Base-by-base conservation (phyloP, 2,888 invertebrate species). In the Polietes domitor region DNA sequence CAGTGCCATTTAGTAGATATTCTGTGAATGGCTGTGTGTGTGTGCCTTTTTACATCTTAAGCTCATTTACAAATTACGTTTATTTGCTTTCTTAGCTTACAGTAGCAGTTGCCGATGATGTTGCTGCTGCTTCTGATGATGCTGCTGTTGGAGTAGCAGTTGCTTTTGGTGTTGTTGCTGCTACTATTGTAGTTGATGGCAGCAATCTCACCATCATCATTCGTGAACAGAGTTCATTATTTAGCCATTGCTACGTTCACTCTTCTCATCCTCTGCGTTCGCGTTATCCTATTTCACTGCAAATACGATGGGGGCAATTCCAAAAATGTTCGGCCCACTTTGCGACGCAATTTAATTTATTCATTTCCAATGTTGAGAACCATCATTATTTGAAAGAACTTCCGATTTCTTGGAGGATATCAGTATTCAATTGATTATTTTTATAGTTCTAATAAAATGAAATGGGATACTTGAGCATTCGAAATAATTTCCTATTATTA, bases 191-290 rank as follows among this genome's bases (percentile, higher is more conserved):
- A 43, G 80, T 73, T 83, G 77, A 80, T 83, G 78, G 68, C 37
- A 78, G 72, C 78, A 78, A 81, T 81, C 78, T 75, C 74, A 78
- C 76, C 84, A 75, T 81, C 78, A 84, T 81, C 76, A 68, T 68
- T 68, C 61, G 37, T 58, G 68, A 72, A 55, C 80, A 73, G 26
- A 76, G 86, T 85, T 85, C 76, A 85, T 86, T 84, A 85, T 85
- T 80, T 81, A 77, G 76, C 74, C 84, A 75, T 83, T 85, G 72
- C 71, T 79, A 70, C 26, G 21, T 65, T 41, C 50, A 41, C 41
- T 24, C 55, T n/a, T 68, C 41, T n/a, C 63, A 37, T 26, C 65
- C 61, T 17, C 55, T 26, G 32, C 43, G 26, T 5, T 76, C 77
- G 15, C 21, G 55, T 73, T 78, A 77, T 80, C 71, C 74, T 53